A percentile compares a stretch with the other conserved stretches of the same genome.
Evolutionary conservation across 2,797 vertebrate genomes (phyloP).

Genomic region (Poliocrania exsul): DNA sequence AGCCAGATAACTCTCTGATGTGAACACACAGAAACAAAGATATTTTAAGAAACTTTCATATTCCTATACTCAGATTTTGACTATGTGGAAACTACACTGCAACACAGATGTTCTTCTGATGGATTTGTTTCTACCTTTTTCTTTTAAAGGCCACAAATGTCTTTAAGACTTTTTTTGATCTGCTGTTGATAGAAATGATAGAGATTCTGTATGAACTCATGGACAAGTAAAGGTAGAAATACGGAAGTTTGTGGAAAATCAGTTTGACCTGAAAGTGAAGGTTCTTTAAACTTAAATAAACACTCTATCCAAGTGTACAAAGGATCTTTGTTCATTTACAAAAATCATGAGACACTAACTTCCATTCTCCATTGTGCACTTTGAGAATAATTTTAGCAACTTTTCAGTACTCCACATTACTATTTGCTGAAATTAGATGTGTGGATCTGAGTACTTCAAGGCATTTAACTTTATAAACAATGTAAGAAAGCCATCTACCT

Average conservation of each 20-base stretch:
- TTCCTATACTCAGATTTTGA: neutral
- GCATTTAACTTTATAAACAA: neutral
- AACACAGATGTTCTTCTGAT: neutral
- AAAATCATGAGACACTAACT: neutral
- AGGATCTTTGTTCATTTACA: neutral
- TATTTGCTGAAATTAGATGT: neutral
- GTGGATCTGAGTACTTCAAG: neutral
- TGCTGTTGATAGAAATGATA: neutral
- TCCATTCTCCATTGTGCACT: neutral
- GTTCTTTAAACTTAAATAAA: neutral
- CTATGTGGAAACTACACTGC: neutral
- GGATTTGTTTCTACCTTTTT: neutral
- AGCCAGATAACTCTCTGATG: neutral
- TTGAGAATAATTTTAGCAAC: neutral
- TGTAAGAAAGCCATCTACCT: neutral
- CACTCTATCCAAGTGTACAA: neutral
- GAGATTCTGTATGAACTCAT: neutral
- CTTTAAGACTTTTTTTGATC: neutral
- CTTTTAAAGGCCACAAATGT: neutral
- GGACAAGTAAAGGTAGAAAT: neutral
- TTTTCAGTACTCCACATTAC: neutral
- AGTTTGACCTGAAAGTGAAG: neutral
- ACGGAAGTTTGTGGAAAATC: neutral
- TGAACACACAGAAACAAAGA: neutral
- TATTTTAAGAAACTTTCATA: constrained; percentile 8